Evolutionary conservation across 2,888 invertebrate genomes (phyloP), one percentile per base, ranked within the genome.

Genomic region (Emmelina monodactyla): DNA sequence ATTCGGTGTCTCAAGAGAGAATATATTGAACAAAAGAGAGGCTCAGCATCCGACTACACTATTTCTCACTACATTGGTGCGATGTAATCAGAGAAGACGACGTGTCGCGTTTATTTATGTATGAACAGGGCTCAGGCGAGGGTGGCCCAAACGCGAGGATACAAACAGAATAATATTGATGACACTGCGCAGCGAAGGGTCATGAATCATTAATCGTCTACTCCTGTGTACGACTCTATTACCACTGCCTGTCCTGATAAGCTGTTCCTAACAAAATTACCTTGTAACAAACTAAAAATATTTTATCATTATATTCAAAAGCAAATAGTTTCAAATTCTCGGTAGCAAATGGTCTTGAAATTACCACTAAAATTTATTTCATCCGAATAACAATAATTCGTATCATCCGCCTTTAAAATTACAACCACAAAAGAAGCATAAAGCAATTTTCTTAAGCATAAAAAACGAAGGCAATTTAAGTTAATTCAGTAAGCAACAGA

Each of bases 161-260:
- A 79, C 79, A 78, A 79, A 79, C 79, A 76, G 79, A 79, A 79
- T 79, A 79, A 79, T 79, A 79, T 79, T 79, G 79, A 79, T 79
- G 79, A 79, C 79, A 78, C 72, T 69, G 67, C 71, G 68, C 73
- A 69, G 63, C 68, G 72, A 76, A 73, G 75, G 79, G 78, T 79
- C 79, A 79, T 79, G 79, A 79, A 79, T 78, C 79, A 79, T 79
- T 79, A 79, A 79, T 79, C 78, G 76, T 78, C 63, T 59, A 60
- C 70, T 71, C 73, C 66, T 67, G 61, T 69, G 63, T 76, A 79
- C 68, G 69, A 72, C 79, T 79, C 75, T 78, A 79, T 79, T 76
- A 79, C 75, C 67, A 68, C 66, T 75, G 71, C 62, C 60, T 66
- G 58, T 58, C 53, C 59, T 64, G 76, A 73, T 76, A 75, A 78